Evolutionary conservation across 53 echinoderm and acorn worm species (phyloP).

Genomic region (Mesocentrotus franciscanus): DNA sequence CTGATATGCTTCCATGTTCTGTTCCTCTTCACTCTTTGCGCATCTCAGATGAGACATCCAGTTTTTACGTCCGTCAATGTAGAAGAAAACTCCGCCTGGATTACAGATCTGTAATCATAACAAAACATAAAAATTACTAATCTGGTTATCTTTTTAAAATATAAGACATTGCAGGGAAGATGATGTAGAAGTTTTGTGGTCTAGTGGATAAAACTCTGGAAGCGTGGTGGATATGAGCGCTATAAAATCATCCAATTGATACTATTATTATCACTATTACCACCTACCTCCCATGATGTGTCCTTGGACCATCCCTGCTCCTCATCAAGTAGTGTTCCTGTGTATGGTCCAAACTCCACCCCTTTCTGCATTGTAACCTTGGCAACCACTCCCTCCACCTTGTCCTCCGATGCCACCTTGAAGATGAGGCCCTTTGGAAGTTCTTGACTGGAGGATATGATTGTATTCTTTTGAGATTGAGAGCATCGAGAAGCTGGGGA

Average conservation of each 20-base stretch:
- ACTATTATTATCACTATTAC: too few species aligned
- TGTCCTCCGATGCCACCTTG: slow-evolving; percentile 11
- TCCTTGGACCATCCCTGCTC: slow-evolving; percentile 20
- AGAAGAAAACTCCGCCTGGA: slow-evolving; percentile 16
- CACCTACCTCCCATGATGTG: slow-evolving; percentile 45
- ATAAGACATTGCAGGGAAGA: too few species aligned
- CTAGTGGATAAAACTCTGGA: background rate
- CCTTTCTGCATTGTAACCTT: slow-evolving; percentile 39
- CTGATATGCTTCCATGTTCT: slow-evolving; percentile 49
- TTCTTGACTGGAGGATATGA: slow-evolving; percentile 24
- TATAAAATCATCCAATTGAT: too few species aligned
- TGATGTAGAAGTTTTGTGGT: background rate
- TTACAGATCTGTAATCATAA: slow-evolving; percentile 7
- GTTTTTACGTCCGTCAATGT: slow-evolving; percentile 29
- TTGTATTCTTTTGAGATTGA: slow-evolving; percentile 3
- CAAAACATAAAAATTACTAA: background rate
- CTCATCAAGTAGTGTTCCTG: slow-evolving; percentile 27
- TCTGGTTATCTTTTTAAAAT: too few species aligned
- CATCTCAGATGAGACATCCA: slow-evolving; percentile 51
- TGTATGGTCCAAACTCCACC: slow-evolving; percentile 52
- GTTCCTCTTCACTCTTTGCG: slow-evolving; percentile 33
- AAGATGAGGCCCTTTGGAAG: background rate
- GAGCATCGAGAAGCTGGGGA: background rate
- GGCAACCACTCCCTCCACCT: slow-evolving; percentile 37
- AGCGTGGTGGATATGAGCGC: too few species aligned